phyloP scores from a whole-genome alignment of 1,140 invertebrate genomes.

The Saccostrea cuccullata region DNA sequence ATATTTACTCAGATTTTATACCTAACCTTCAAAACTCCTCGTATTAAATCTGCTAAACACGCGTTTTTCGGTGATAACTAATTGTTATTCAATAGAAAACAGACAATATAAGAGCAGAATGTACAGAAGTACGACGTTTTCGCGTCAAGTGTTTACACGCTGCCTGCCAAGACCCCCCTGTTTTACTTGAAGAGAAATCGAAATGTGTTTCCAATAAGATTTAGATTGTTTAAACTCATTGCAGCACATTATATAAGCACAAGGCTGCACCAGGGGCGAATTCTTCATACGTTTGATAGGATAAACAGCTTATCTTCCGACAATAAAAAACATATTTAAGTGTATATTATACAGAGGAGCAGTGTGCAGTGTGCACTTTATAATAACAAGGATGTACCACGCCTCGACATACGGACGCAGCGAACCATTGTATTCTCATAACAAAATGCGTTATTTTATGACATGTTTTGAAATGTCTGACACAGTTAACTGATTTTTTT shows the following conservation, averaged over 20 bases:
- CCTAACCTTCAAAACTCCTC: not conserved
- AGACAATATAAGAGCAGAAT: not conserved
- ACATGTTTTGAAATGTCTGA: slow-evolving; percentile 33
- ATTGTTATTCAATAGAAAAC: slow-evolving; percentile 22
- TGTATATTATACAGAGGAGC: not conserved
- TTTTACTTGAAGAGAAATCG: slow-evolving; percentile 18
- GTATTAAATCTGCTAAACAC: slow-evolving; percentile 13
- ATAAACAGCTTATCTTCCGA: slow-evolving; percentile 1
- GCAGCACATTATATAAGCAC: slow-evolving; percentile 30
- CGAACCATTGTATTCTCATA: not conserved
- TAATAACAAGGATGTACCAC: not conserved
- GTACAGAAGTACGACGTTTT: not conserved
- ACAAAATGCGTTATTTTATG: not conserved
- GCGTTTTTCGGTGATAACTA: slow-evolving; percentile 20
- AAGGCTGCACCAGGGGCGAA: not conserved
- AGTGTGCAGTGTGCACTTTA: slow-evolving; percentile 10
- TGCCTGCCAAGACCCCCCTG: not conserved
- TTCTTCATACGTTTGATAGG: not conserved
- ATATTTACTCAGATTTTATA: no score
- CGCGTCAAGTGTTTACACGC: slow-evolving; percentile 10
- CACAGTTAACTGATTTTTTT: not conserved
- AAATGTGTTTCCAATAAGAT: slow-evolving; percentile 34
- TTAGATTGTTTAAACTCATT: slow-evolving; percentile 25
- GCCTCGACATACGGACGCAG: not conserved
- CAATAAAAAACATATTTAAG: slow-evolving; percentile 22